Evolutionary conservation across 2,888 invertebrate genomes (phyloP).

Genomic region (Phyllotreta cruciferae): DNA sequence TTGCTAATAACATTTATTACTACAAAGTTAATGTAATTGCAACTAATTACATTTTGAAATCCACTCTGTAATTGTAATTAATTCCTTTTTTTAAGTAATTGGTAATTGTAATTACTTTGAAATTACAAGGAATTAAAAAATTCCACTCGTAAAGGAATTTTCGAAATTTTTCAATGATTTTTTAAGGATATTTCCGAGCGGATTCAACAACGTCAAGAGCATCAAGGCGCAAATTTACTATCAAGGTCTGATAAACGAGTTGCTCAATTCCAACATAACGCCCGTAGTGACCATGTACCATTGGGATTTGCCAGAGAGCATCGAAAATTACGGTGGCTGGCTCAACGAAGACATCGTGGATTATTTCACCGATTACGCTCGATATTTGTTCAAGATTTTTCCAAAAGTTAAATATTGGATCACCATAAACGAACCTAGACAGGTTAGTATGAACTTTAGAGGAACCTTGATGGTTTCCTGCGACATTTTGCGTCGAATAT

Average conservation of each 20-base stretch:
- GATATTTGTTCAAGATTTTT: conserved; percentile 62
- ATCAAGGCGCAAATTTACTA: conserved; percentile 56
- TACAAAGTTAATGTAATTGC: too few relatives aligned
- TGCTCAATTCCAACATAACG: conserved; percentile 25
- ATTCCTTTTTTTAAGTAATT: too few relatives aligned
- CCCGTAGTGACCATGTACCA: conserved; percentile 39
- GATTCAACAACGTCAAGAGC: conserved; percentile 60
- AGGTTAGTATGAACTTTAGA: conserved; percentile 41
- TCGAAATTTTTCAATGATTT: too few relatives aligned
- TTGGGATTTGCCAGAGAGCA: conserved; percentile 69
- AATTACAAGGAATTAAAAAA: too few relatives aligned
- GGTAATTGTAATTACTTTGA: too few relatives aligned
- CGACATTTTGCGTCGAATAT: neutral
- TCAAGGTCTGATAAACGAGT: conserved; percentile 32
- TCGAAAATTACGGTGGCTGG: conserved; percentile 66
- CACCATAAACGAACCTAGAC: conserved; percentile 63
- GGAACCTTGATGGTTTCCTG: neutral
- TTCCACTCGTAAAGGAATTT: too few relatives aligned
- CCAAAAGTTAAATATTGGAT: conserved; percentile 63
- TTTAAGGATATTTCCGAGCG: conserved; percentile 63
- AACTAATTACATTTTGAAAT: too few relatives aligned
- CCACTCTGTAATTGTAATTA: too few relatives aligned
- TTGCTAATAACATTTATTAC: too few relatives aligned
- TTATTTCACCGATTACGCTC: conserved; percentile 67
- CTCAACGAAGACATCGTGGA: conserved; percentile 67